Evolutionary conservation across 1,140 invertebrate species (phyloP), one percentile per base, ranked within the genome.

Genomic region (Planococcus citri): DNA sequence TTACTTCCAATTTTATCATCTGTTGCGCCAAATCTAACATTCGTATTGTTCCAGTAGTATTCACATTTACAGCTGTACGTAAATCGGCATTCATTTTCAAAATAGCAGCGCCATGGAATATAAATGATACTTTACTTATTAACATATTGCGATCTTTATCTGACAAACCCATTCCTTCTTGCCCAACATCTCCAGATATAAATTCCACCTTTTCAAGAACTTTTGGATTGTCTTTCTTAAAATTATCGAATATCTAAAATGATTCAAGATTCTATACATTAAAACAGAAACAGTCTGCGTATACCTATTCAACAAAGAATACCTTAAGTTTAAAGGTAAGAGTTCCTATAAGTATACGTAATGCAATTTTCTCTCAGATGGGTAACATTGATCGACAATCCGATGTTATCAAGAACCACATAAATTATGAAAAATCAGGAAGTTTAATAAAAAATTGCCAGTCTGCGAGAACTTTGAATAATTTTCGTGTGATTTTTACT

Each of bases 101-200:
- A 3, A 91, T 95, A 2, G 95, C 95, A 0, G 94, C 95, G 72
- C 88, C 89, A 77, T 98, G 94, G 76, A 95, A 95, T 0, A 97
- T 88, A 64, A 97, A 82, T 12, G 88, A 81, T 27, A 94, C 87
- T 10, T 74, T 69, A 0, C 72, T 80, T 27, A 81, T 78, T 17
- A 97, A 79, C 68, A 75, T 69, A 69, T 84, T 75, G 3, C 80
- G 73, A 20, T 82, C 78, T 0, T 81, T 77, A 0, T 81, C 76
- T 17, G 79, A 81, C 4, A 91, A 75, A 0, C 93, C 88, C 6
- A 90, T 79, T 74, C 83, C 80, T 17, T 83, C 80, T 38, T 76
- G 74, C 1, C 73, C 73, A 0, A 90, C 80, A 74, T 90, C 88
- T 9, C 94, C 95, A 27, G 79, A 77, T 4, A 97, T 78, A 0